Evolutionary conservation across 2,113 vertebrate genomes (phyloP), one percentile per base, ranked within the genome.

Genomic region (Onychorhynchus coronatus): DNA sequence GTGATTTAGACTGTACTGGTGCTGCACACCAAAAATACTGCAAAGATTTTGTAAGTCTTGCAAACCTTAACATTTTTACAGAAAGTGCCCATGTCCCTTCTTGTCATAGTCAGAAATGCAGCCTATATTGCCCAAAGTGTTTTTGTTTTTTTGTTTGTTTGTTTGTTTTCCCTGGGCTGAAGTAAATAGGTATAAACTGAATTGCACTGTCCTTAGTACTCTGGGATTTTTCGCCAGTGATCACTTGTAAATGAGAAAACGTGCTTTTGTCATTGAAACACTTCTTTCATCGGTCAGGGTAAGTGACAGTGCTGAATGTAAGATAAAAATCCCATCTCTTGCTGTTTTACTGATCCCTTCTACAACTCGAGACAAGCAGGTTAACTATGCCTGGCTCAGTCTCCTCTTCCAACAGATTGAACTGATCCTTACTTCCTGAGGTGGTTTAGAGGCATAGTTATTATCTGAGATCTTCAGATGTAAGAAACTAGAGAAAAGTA

Each of bases 41-140:
- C 77, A 73, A 87, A 89, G 89, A 89, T 97, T 95, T 91, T 97
- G 97, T 97, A 94, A 92, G 70, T 95, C 88, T 93, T 93, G 91
- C 92, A 97, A 97, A 97, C 79, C 85, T 91, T 86, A 89, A 95
- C 15, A 12, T 86, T 97, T 91, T 94, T 88, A 41, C 91, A 71
- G 75, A 66, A 85, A 90, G 92, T 65, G 41, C 41, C 31, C 50
- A 12, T 58, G 33, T 86, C 67, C 33, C 85, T 92, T 85, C 71
- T 56, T 88, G 23, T n/a, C 76, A 5, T 63, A 42, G 68, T 93
- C 71, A 93, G 72, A 92, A 95, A 84, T 82, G 44, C 86, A 78
- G 81, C 77, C 86, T 74, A 5, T 62, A 55, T 55, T 59, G 46
- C 70, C 73, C 56, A 66, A 72, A 92, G 80, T 91, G 59, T 37